Conservation (phyloP, 2,797 vertebrate genomes). For the Crotalus adamanteus region DNA sequence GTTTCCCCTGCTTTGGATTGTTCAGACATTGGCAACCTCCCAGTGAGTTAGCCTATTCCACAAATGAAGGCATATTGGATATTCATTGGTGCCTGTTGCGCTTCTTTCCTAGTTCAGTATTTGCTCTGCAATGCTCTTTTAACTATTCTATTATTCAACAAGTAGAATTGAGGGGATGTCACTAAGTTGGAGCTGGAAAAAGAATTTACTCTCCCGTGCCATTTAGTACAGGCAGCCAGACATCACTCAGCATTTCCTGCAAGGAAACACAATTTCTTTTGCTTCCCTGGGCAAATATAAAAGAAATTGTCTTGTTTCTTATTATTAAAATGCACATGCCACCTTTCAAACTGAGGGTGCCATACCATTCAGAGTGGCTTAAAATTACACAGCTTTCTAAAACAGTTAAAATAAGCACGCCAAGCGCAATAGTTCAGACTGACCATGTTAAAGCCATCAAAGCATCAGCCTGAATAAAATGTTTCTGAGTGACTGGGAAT, state of each 20-base stretch:
- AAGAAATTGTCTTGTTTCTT: neutral
- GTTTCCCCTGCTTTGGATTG: neutral
- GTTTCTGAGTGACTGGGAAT: neutral
- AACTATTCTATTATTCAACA: neutral
- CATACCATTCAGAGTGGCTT: neutral
- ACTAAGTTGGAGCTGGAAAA: neutral
- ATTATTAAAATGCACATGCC: neutral
- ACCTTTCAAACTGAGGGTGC: neutral
- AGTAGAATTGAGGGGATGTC: neutral
- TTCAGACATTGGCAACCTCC: neutral
- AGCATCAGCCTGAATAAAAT: neutral
- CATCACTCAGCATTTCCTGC: neutral
- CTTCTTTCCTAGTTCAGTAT: neutral
- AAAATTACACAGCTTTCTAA: neutral
- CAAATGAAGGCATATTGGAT: neutral
- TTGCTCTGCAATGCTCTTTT: neutral
- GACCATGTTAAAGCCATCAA: neutral
- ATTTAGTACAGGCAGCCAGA: neutral
- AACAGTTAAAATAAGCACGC: neutral
- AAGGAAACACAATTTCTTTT: neutral
- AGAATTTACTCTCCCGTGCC: neutral
- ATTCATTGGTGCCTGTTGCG: neutral
- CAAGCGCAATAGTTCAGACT: neutral
- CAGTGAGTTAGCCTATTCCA: neutral
- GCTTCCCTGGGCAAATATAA: neutral